These are phyloP conservation scores for Tachysurus vachellii DNA, from an alignment of 2,113 vertebrate species.

Conservation along the genomic window DNA sequence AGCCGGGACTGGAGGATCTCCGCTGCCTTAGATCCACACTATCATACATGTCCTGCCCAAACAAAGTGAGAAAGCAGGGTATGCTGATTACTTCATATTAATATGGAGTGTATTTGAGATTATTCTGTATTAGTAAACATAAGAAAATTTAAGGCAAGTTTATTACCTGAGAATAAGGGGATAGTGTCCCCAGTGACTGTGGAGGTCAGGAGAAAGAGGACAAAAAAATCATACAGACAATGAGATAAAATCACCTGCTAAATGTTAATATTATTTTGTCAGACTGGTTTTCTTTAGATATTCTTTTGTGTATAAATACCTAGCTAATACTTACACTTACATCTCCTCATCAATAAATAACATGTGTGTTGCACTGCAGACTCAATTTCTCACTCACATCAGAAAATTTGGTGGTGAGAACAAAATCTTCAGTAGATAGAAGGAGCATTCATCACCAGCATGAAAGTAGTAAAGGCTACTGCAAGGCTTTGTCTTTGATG, in stretches of 20 bases:
- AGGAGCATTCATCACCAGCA: background rate
- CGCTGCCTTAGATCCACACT: constrained; percentile 87
- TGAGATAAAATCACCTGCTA: background rate
- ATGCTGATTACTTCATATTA: background rate
- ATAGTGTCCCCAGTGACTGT: constrained; percentile 92
- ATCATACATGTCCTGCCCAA: constrained; percentile 86
- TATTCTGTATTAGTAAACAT: background rate
- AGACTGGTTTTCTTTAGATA: background rate
- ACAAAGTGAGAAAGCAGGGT: background rate
- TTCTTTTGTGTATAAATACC: background rate
- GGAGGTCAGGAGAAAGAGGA: constrained; percentile 40
- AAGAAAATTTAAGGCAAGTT: background rate
- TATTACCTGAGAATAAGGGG: constrained; percentile 94
- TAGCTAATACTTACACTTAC: background rate
- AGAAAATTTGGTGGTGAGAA: background rate
- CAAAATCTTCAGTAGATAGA: background rate
- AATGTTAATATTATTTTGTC: background rate
- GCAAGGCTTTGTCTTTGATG: background rate
- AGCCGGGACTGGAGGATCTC: constrained; percentile 89
- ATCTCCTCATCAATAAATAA: background rate
- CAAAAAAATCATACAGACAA: background rate
- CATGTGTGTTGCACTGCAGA: constrained; percentile 8
- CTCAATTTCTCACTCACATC: constrained; percentile 6
- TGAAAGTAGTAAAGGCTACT: background rate
- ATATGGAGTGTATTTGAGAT: background rate